Evolutionary conservation across 2,113 vertebrate genomes (phyloP).

Genomic region (Anarhynchus alexandrinus): DNA sequence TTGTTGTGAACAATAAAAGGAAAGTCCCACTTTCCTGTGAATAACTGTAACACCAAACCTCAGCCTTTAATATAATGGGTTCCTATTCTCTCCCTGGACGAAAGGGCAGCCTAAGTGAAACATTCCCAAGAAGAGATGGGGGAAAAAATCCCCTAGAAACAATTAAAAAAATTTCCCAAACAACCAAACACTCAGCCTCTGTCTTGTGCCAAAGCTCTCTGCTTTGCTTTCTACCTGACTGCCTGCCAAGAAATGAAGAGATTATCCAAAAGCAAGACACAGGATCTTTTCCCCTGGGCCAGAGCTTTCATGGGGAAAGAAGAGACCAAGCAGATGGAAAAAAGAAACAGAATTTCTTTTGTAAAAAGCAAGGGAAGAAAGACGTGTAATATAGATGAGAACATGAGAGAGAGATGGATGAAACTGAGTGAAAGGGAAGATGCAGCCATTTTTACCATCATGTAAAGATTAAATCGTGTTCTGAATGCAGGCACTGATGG

Average conservation of each 20-base stretch:
- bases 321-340: background rate
- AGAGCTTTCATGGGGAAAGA: background rate
- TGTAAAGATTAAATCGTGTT: background rate
- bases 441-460: background rate
- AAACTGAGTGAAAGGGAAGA: background rate
- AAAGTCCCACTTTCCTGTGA: constrained; percentile 24
- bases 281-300: background rate
- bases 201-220: background rate
- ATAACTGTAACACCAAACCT: constrained; percentile 38
- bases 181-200: background rate
- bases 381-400: background rate
- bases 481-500: background rate
- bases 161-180: background rate
- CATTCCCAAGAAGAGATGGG: background rate
- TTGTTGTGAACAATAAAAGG: constrained; percentile 53
- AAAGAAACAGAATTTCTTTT: background rate
- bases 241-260: background rate
- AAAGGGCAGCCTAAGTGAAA: background rate
- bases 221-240: constrained; percentile 3
- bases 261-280: constrained; percentile 5
- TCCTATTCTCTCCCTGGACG: background rate
- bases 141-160: constrained; percentile 4
- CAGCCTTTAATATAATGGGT: background rate
- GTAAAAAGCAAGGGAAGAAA: background rate
- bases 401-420: background rate